phyloP scores from a whole-genome alignment of 2,888 invertebrate species.

The Clepsis dumicolana region DNA sequence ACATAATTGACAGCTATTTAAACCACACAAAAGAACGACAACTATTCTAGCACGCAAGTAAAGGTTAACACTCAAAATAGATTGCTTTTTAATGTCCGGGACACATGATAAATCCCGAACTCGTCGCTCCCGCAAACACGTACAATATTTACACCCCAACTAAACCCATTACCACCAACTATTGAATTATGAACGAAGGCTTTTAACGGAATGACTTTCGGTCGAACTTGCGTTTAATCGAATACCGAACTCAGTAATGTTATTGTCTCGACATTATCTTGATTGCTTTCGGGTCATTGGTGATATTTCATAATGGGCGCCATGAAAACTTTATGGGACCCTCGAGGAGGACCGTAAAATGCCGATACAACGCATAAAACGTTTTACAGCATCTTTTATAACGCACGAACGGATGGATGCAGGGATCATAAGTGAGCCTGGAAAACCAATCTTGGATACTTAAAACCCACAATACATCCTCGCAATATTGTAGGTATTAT shows the following conservation, averaged over 20 bases:
- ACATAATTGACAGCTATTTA: background rate
- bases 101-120: slow-evolving; percentile 10
- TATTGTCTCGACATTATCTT: slow-evolving; percentile 54
- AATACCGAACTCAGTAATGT: slow-evolving; percentile 48
- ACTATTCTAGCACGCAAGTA: background rate
- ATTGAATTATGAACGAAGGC: slow-evolving; percentile 37
- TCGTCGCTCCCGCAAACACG: slow-evolving; percentile 23
- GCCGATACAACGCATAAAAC: slow-evolving; percentile 68
- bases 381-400: slow-evolving; percentile 62
- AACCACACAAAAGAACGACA: background rate
- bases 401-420: slow-evolving; percentile 49
- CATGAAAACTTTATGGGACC: slow-evolving; percentile 72
- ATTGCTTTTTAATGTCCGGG: slow-evolving; percentile 18
- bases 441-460: background rate
- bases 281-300: slow-evolving; percentile 53
- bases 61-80: background rate
- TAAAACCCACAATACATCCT: background rate
- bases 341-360: slow-evolving; percentile 48
- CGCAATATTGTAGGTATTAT: too few species aligned
- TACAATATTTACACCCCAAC: slow-evolving; percentile 35
- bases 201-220: slow-evolving; percentile 46
- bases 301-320: slow-evolving; percentile 60
- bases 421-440: slow-evolving; percentile 4
- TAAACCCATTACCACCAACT: slow-evolving; percentile 38
- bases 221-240: slow-evolving; percentile 47